Base-by-base conservation (phyloP, 2,113 vertebrate species). In the Tupaia chinensis region DNA sequence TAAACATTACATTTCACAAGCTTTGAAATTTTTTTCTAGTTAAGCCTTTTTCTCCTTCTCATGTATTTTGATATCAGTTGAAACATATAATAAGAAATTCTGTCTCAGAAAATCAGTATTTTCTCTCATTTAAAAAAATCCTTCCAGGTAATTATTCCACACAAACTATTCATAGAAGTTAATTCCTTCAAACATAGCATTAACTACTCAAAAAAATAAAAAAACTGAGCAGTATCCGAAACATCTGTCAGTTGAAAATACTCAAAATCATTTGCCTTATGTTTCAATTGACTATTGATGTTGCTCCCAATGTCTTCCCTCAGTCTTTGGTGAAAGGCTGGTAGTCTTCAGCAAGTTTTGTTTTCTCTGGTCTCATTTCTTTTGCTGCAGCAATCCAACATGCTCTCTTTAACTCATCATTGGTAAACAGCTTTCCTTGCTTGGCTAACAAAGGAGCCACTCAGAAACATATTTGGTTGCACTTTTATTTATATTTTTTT, bases 121-220 rank as follows among this genome's bases (percentile, higher is more conserved):
- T 95, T 84, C 91, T 89, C 70, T 72, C 23, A 58, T 85, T 74
- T 63, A 54, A 92, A 93, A 82, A 60, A 19, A 76, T 29, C 16
- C 9, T 88, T 54, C 10, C 15, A 63, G 23, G 25, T 7, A 79
- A 13, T 54, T 90, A 10, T 70, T 22, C 34, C 73, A 79, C 60
- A 44, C 11, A 34, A n/a, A 74, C 22, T 32, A 54, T 56, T 44
- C 29, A 15, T 20, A 91, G 85, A 86, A 19, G 23, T 7, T 82
- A 61, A 69, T 65, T 82, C 65, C 44, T 69, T 93, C 88, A 74
- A 60, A 70, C 10, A 65, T 73, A 89, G 56, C 34, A 69, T 22
- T 72, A 32, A 86, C 20, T 92, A 44, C 56, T 66, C 60, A 3
- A 86, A 83, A 81, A 85, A 54, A 70, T 34, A 84, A 72, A 76